Percentiles rank a stretch among this genome's conserved stretches.
Evolutionary conservation across 2,797 vertebrate genomes (phyloP).

Genomic region (Tachyglossus aculeatus): DNA sequence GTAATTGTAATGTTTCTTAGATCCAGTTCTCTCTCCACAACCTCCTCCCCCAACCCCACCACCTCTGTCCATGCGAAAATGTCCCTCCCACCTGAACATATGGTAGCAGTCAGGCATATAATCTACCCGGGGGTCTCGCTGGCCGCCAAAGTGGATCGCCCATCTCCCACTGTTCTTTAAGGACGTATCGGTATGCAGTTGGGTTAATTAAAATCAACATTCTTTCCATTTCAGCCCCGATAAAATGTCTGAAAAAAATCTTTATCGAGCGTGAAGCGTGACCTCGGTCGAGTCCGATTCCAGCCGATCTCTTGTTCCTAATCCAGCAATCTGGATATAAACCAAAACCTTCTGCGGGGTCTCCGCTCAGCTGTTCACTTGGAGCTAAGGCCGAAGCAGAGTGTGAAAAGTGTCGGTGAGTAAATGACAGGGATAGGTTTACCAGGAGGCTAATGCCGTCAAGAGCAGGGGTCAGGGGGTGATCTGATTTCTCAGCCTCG

Average conservation of each 20-base stretch:
- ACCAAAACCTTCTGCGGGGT: constrained; percentile 24
- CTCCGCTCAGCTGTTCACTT: constrained; percentile 25
- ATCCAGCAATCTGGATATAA: constrained; percentile 11
- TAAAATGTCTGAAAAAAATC: constrained; percentile 33
- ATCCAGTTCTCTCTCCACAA: neutral
- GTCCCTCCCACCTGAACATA: constrained; percentile 38
- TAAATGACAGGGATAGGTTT: constrained; percentile 50
- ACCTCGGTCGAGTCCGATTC: neutral
- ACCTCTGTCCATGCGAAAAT: constrained; percentile 15
- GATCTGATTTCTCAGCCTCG: constrained; percentile 43
- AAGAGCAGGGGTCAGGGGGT: constrained; percentile 51
- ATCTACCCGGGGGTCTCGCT: constrained; percentile 48
- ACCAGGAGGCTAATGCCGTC: constrained; percentile 22
- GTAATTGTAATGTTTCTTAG: neutral
- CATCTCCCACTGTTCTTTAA: constrained; percentile 40
- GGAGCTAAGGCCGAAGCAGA: constrained; percentile 26
- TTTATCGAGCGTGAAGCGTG: constrained; percentile 29
- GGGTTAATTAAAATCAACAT: constrained; percentile 61
- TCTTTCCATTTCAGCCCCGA: constrained; percentile 53
- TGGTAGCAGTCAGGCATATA: constrained; percentile 34
- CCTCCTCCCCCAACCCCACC: neutral
- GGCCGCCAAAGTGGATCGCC: constrained; percentile 24
- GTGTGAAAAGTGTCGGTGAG: constrained; percentile 25
- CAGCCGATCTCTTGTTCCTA: constrained; percentile 38
- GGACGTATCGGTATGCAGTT: constrained; percentile 30